phyloP scores from a whole-genome alignment of 2,113 vertebrate genomes.

The Leucoraja erinaceus region DNA sequence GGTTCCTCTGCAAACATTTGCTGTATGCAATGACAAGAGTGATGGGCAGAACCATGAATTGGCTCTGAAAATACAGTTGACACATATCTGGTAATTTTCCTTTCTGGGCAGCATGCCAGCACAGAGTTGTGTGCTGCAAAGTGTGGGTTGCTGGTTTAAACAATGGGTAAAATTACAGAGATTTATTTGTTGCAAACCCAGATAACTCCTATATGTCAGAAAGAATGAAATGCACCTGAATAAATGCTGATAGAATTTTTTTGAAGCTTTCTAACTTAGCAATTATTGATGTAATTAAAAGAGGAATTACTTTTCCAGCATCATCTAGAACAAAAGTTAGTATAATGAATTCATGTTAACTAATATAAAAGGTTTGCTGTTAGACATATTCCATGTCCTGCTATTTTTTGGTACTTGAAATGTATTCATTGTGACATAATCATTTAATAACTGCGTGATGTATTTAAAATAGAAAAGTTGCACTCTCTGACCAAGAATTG shows the following conservation, averaged over 20 bases:
- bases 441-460: neutral
- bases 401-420: neutral
- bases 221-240: neutral
- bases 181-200: neutral
- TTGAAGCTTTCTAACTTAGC: neutral
- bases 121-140: neutral
- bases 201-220: neutral
- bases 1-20: neutral
- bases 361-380: neutral
- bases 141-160: neutral
- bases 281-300: neutral
- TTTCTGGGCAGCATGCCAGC: neutral
- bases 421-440: neutral
- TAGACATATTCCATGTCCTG: neutral
- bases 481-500: neutral
- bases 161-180: neutral
- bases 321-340: neutral
- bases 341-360: neutral
- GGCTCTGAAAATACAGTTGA: neutral
- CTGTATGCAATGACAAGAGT: no score
- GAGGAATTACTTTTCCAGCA: no score
- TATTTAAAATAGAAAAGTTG: neutral
- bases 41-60: neutral
- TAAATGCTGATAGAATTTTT: neutral
- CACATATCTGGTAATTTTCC: conserved; percentile 18